A percentile compares a stretch with the other conserved stretches of the same genome.
Evolutionary conservation across 2,797 vertebrate species (phyloP).

Genomic region (Eurystomus glaucurus): DNA sequence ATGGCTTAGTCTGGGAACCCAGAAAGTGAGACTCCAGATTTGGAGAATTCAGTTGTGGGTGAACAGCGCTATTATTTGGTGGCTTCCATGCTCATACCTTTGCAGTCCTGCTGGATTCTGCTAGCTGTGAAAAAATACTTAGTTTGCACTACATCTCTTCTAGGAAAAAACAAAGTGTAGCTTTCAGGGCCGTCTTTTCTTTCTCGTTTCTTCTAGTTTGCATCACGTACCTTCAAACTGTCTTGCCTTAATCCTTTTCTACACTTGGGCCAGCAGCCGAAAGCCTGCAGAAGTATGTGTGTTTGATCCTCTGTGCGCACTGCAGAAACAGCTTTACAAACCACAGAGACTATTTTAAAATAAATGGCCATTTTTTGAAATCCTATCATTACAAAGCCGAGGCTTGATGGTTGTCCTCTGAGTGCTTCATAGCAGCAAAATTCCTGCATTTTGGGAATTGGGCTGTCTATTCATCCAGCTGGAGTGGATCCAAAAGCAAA

Average conservation of each 20-base stretch:
- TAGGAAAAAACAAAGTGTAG: not conserved
- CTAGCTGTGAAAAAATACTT: not conserved
- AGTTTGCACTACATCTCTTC: not conserved
- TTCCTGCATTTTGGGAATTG: slow-evolving; percentile 47
- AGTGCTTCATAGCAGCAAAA: slow-evolving; percentile 42
- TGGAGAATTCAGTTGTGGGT: not conserved
- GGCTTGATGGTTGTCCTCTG: slow-evolving; percentile 36
- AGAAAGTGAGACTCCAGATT: not conserved
- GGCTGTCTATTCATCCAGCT: slow-evolving; percentile 33
- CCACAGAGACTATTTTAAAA: slow-evolving; percentile 62
- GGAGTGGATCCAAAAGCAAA: slow-evolving; percentile 17
- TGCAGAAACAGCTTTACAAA: slow-evolving; percentile 25
- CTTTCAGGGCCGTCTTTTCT: slow-evolving; percentile 35
- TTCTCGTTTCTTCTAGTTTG: not conserved
- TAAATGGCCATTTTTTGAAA: slow-evolving; percentile 53
- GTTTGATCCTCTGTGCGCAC: not conserved
- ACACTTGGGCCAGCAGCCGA: slow-evolving; percentile 17
- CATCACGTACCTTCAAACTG: slow-evolving; percentile 23
- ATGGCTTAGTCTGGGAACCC: not conserved
- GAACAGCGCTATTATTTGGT: not conserved
- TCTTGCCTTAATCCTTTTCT: slow-evolving; percentile 36
- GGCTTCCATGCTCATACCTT: not conserved
- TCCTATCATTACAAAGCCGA: slow-evolving; percentile 39
- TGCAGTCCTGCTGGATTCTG: not conserved
- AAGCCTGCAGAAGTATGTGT: not conserved